Evolutionary conservation across 2,888 invertebrate genomes (phyloP).

Genomic region (Smittia aterrima): DNA sequence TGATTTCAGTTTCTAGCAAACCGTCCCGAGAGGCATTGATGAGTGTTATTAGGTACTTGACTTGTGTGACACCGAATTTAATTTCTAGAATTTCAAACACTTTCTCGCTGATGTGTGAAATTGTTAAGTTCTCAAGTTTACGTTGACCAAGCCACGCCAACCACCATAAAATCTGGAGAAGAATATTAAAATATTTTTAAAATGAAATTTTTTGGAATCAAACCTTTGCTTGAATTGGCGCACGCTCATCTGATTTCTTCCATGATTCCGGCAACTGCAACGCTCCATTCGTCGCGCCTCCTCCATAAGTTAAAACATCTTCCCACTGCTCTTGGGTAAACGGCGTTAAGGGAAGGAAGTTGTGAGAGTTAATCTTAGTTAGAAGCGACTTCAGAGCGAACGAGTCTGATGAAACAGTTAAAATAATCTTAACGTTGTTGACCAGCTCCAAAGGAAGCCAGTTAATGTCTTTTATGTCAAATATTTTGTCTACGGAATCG

Average conservation of each 20-base stretch:
- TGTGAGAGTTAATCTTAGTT: constrained; percentile 43
- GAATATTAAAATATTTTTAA: constrained; percentile 41
- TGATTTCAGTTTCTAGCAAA: constrained; percentile 76
- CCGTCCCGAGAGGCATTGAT: constrained; percentile 75
- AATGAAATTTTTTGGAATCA: constrained; percentile 10
- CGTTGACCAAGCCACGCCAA: constrained; percentile 62
- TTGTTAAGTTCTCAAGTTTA: constrained; percentile 58
- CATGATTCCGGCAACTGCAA: constrained; percentile 51
- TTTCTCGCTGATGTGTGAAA: constrained; percentile 62
- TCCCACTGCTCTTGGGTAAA: constrained; percentile 52
- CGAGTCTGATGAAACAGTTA: constrained; percentile 54
- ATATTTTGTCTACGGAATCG: constrained; percentile 70
- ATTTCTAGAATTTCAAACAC: constrained; percentile 65
- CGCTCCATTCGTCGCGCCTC: constrained; percentile 51
- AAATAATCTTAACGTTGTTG: constrained; percentile 70
- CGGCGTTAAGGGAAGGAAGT: constrained; percentile 49
- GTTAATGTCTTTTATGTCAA: constrained; percentile 57
- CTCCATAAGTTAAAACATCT: constrained; percentile 51
- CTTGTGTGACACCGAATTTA: constrained; percentile 65
- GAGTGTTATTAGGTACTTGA: constrained; percentile 67
- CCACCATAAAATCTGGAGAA: constrained; percentile 59
- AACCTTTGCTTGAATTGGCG: constrained; percentile 50
- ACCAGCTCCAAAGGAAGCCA: constrained; percentile 78
- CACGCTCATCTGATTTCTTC: constrained; percentile 49
- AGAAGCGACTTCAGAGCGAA: neutral